Percentiles rank a stretch among this genome's conserved stretches.
phyloP scores from a whole-genome alignment of 2,113 vertebrate species.

The Climacteris rufus region DNA sequence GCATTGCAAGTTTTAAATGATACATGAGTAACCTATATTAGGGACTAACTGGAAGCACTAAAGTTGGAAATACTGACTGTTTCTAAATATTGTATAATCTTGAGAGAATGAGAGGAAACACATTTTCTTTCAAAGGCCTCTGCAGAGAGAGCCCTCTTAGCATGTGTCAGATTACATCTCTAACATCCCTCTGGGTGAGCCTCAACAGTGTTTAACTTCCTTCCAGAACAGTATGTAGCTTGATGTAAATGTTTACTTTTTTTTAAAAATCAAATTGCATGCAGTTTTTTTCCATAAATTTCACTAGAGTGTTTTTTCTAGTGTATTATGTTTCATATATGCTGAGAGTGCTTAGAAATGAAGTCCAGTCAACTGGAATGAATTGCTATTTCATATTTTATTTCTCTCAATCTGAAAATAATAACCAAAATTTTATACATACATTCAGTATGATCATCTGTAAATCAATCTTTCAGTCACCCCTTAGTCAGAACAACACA shows the following conservation, averaged over 20 bases:
- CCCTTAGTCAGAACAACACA: not conserved
- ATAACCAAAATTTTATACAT: not conserved
- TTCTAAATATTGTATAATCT: slow-evolving; percentile 44
- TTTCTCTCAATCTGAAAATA: not conserved
- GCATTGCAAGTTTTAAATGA: not conserved
- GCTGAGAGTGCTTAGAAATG: not conserved
- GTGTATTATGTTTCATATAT: not conserved
- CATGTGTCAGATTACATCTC: slow-evolving; percentile 46
- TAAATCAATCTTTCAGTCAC: not conserved
- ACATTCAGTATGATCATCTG: not conserved
- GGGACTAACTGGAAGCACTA: slow-evolving; percentile 7
- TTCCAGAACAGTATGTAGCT: slow-evolving; percentile 6
- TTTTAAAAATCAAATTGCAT: not conserved
- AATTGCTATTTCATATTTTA: not conserved
- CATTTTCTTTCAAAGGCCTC: slow-evolving; percentile 49
- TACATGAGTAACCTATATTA: not conserved
- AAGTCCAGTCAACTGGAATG: not conserved
- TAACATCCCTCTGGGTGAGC: slow-evolving; percentile 4
- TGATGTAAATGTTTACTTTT: not conserved
- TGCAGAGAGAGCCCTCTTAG: not conserved
- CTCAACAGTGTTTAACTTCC: slow-evolving; percentile 22
- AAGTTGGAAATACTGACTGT: slow-evolving; percentile 1
- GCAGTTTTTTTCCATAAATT: not conserved
- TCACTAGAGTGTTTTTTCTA: not conserved
- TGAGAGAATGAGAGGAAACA: slow-evolving; percentile 59